phyloP scores from a whole-genome alignment of 2,797 vertebrate genomes.

The Oreonectes daqikongensis region DNA sequence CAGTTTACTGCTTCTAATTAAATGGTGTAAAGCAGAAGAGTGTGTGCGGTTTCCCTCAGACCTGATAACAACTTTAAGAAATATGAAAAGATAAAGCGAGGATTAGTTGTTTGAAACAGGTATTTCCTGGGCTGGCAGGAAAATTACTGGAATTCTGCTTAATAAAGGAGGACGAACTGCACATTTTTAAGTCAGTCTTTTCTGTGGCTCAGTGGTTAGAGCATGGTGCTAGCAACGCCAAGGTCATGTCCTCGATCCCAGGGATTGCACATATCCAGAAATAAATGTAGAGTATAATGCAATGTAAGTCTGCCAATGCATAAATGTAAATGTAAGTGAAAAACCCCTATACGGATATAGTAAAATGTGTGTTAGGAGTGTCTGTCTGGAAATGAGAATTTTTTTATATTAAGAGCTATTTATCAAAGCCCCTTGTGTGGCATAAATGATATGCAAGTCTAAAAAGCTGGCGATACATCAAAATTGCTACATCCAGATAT shows the following conservation, averaged over 20 bases:
- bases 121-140: slow-evolving; percentile 34
- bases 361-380: slow-evolving; percentile 26
- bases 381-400: slow-evolving; percentile 10
- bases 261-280: too few species aligned
- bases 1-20: slow-evolving; percentile 48
- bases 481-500: background rate
- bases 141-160: slow-evolving; percentile 24
- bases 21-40: slow-evolving; percentile 15
- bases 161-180: slow-evolving; percentile 30
- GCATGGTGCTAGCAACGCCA: too few species aligned
- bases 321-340: too few species aligned
- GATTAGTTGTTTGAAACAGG: slow-evolving; percentile 1
- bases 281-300: too few species aligned
- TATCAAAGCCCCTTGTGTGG: too few species aligned
- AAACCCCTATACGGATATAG: slow-evolving; percentile 1
- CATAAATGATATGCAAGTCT: too few species aligned
- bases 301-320: too few species aligned
- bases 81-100: slow-evolving; percentile 30
- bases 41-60: slow-evolving; percentile 27
- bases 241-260: too few species aligned
- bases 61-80: slow-evolving; percentile 20
- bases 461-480: slow-evolving; percentile 23
- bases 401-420: too few species aligned
- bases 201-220: too few species aligned
- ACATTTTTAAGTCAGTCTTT: too few species aligned